These are phyloP conservation scores for Pteropus rufus DNA, from an alignment of 2,797 vertebrate species.

Conservation along the genomic window DNA sequence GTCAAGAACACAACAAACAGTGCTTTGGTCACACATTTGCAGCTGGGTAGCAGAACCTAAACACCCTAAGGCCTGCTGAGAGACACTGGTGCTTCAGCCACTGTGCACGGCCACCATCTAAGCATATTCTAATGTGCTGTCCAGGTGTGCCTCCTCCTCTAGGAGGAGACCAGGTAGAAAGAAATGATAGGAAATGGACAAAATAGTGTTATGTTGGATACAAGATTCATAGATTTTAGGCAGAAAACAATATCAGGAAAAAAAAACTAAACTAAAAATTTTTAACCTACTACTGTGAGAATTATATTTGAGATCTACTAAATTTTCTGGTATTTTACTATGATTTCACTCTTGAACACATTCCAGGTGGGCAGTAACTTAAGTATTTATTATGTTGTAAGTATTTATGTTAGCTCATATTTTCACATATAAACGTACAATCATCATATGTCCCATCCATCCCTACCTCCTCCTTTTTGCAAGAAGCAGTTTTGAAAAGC, in stretches of 20 bases:
- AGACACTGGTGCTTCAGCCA: not conserved
- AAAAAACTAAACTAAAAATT: not conserved
- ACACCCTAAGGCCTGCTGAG: not conserved
- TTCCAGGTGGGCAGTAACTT: not conserved
- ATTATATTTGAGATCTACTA: not conserved
- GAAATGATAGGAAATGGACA: not conserved
- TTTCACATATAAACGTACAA: not conserved
- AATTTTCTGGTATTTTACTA: not conserved
- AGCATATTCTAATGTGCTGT: not conserved
- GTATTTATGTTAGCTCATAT: not conserved
- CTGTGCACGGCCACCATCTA: fast-evolving
- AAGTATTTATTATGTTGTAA: not conserved
- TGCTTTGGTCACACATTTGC: not conserved
- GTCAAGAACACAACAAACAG: not conserved
- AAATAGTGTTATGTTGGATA: not conserved
- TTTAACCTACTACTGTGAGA: not conserved
- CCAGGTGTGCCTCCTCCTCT: not conserved
- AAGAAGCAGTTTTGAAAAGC: constrained; percentile 26
- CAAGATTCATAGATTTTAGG: not conserved
- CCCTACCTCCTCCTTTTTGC: not conserved
- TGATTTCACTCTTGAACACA: not conserved
- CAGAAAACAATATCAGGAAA: not conserved
- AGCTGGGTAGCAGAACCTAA: not conserved
- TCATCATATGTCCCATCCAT: not conserved
- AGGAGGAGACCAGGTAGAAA: not conserved